Conservation (phyloP, 2,888 invertebrate genomes). For the Drosophila austrosaltans region DNA sequence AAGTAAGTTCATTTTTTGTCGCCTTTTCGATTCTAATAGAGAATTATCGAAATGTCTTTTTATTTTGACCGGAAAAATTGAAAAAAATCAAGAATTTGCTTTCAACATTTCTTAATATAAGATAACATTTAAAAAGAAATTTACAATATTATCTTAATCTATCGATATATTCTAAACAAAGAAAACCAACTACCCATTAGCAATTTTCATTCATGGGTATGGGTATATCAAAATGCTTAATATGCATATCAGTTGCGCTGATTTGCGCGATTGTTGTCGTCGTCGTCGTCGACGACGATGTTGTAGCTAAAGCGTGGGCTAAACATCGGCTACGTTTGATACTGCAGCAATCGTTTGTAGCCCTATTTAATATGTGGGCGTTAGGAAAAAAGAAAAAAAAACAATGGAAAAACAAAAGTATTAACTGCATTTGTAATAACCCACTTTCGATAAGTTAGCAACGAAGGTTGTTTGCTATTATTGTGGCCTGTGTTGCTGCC, state of each 20-base stretch:
- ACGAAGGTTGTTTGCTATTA: background rate
- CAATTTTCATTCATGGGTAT: background rate
- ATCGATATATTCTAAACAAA: background rate
- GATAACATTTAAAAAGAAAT: too few relatives aligned
- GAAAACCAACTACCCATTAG: background rate
- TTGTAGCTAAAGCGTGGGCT: constrained; percentile 53
- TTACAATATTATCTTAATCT: too few relatives aligned
- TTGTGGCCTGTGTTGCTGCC: constrained; percentile 9
- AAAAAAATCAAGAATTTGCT: too few relatives aligned
- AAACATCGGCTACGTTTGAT: constrained; percentile 61
- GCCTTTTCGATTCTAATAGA: too few relatives aligned
- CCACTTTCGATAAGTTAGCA: constrained; percentile 21
- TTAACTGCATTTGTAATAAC: constrained; percentile 26
- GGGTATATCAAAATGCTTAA: constrained; percentile 38
- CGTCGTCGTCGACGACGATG: constrained; percentile 2
- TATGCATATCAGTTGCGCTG: constrained; percentile 47
- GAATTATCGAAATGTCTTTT: too few relatives aligned
- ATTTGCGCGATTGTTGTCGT: constrained; percentile 34
- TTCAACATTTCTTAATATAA: too few relatives aligned
- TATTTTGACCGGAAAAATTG: too few relatives aligned
- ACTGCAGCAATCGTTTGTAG: constrained; percentile 27
- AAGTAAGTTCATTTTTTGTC: too few relatives aligned
- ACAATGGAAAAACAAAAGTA: constrained; percentile 8
- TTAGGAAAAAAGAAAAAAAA: background rate
- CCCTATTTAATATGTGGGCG: constrained; percentile 31